Conservation (phyloP, 2,888 invertebrate genomes). For the Morinoia aosen region DNA sequence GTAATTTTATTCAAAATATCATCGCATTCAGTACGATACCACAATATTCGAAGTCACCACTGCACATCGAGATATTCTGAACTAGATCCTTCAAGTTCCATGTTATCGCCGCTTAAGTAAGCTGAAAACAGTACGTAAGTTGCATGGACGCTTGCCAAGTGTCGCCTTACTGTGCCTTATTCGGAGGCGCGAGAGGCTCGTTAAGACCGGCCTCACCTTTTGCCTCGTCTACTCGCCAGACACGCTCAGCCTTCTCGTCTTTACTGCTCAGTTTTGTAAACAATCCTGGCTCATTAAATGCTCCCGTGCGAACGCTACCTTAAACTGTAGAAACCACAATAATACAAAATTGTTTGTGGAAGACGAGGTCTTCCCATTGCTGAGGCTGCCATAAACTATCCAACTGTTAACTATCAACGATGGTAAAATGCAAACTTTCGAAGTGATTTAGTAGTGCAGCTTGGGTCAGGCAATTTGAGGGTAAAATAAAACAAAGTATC, state of each 20-base stretch:
- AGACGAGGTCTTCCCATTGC: neutral
- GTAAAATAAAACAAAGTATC: no score
- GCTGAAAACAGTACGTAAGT: neutral
- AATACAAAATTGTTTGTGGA: neutral
- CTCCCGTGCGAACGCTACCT: neutral
- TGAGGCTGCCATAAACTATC: neutral
- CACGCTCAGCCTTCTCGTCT: neutral
- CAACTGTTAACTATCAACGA: no score
- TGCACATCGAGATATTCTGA: neutral
- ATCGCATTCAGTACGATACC: neutral
- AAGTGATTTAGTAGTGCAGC: no score
- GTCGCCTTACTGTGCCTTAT: slow-evolving; percentile 44
- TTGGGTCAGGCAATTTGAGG: no score
- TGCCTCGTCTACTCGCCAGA: neutral
- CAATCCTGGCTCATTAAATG: neutral
- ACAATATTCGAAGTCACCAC: neutral
- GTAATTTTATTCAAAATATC: neutral
- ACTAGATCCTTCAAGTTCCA: neutral
- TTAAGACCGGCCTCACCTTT: neutral
- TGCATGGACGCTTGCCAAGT: slow-evolving; percentile 16
- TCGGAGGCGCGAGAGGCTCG: slow-evolving; percentile 6
- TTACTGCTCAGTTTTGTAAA: neutral
- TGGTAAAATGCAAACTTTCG: neutral
- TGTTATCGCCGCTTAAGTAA: neutral
- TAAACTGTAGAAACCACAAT: neutral